phyloP scores from a whole-genome alignment of 2,888 invertebrate species.

The Cartodere bifasciata region DNA sequence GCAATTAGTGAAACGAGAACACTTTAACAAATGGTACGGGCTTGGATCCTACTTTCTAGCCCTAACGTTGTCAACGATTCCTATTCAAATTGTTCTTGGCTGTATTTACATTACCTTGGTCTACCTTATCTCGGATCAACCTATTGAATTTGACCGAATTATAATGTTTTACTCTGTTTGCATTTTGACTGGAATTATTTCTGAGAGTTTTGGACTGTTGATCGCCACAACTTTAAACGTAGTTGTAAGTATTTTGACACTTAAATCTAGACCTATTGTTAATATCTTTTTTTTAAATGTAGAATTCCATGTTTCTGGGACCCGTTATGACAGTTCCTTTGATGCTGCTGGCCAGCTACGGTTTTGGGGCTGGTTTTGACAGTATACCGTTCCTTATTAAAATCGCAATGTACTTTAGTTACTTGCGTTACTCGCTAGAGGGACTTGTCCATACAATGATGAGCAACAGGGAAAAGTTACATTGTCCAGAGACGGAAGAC shows the following conservation, averaged over 20 bases:
- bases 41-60: slow-evolving; percentile 69
- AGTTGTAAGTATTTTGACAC: slow-evolving; percentile 46
- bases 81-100: slow-evolving; percentile 55
- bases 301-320: slow-evolving; percentile 84
- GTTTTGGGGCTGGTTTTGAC: slow-evolving; percentile 66
- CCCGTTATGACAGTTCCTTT: slow-evolving; percentile 78
- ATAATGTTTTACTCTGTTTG: slow-evolving; percentile 58
- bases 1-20: slow-evolving; percentile 62
- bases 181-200: slow-evolving; percentile 57
- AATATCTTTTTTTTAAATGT: slow-evolving; percentile 23
- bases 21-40: slow-evolving; percentile 78
- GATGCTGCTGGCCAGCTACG: slow-evolving; percentile 76
- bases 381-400: slow-evolving; percentile 58
- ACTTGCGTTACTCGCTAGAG: slow-evolving; percentile 54
- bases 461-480: slow-evolving; percentile 54
- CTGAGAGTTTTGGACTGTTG: slow-evolving; percentile 65
- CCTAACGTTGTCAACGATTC: slow-evolving; percentile 56
- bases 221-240: slow-evolving; percentile 63
- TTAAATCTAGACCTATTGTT: slow-evolving; percentile 1
- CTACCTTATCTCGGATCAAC: slow-evolving; percentile 64
- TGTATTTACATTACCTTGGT: slow-evolving; percentile 56
- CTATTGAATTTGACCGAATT: slow-evolving; percentile 54
- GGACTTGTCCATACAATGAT: slow-evolving; percentile 71
- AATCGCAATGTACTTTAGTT: slow-evolving; percentile 71
- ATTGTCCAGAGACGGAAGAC: slow-evolving; percentile 56